Conservation (phyloP, 2,113 vertebrate genomes). For the Perca schrenkii region DNA sequence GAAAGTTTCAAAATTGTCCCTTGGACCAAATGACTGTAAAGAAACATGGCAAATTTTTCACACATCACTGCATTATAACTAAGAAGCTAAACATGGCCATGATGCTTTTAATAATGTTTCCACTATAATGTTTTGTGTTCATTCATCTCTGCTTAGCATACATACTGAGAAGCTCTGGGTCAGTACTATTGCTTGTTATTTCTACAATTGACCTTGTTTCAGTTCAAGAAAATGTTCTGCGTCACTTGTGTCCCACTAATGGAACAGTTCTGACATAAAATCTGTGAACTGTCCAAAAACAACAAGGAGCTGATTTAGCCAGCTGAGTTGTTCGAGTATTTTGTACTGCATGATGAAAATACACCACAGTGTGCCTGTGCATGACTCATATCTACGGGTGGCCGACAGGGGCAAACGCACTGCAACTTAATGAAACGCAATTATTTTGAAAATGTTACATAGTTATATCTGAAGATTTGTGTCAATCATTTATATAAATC, state of each 20-base stretch:
- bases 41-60: not conserved
- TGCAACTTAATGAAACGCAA: no score
- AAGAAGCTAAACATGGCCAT: not conserved
- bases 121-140: not conserved
- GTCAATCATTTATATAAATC: not conserved
- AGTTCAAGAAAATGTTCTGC: constrained; percentile 5
- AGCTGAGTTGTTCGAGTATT: constrained; percentile 29
- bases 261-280: constrained; percentile 45
- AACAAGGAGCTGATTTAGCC: constrained; percentile 20
- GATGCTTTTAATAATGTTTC: not conserved
- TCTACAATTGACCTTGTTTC: constrained; percentile 21
- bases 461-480: not conserved
- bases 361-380: not conserved
- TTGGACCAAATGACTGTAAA: not conserved
- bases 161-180: not conserved
- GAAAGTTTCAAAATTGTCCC: not conserved
- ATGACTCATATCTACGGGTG: not conserved
- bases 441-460: not conserved
- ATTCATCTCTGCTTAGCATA: not conserved
- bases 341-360: constrained; percentile 19
- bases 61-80: not conserved
- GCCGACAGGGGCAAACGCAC: no score
- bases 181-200: constrained; percentile 22
- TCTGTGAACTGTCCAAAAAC: not conserved
- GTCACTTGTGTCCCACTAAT: constrained; percentile 22